Evolutionary conservation across 2,888 invertebrate species (phyloP), one percentile per base, ranked within the genome.

Genomic region (Phoenoteleia sp.): DNA sequence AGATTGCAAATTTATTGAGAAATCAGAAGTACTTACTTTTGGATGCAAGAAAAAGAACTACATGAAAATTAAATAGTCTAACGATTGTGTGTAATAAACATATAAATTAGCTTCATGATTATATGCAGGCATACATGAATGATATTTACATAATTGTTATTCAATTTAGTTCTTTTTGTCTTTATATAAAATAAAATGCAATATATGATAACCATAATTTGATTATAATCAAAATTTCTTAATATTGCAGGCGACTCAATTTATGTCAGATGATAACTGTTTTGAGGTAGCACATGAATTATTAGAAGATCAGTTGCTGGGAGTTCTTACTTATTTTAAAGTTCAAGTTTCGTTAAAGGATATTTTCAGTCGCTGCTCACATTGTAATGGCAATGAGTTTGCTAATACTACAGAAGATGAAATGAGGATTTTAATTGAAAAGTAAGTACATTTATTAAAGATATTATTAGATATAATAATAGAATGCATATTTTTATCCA

Each of bases 321-420:
- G 96, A 92, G 95, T 97, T 62, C 92, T 97, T 36, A 94, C 94
- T 62, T 95, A 95, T 91, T 97, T 96, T 91, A 96, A 96, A 91
- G 94, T 98, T 75, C 91, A 92, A 49, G 94, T 97, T 58, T 95
- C 94, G 29, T 94, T 95, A 91, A 94, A 94, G 82, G 95, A 97
- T 93, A 95, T 97, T 83, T 96, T 97, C 89, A 96, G 95, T 89
- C 94, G 97, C 88, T 98, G 98, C 93, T 95, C 94, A 94, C 88
- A 90, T n/a, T 95, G 95, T 88, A 95, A 95, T 88, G 90, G 92
- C 21, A 93, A 94, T 62, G 94, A 93, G 82, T 95, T 95, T 85
- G 92, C 94, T 3, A 93, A 94, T 89, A 90, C 95, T 15, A 90
- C 94, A 0, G 93, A 91, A 71, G 90, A 93, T 0, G 92, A 94